Evolutionary conservation across 2,113 vertebrate genomes (phyloP), one percentile per base, ranked within the genome.

Genomic region (Neolamprologus fasciatus): DNA sequence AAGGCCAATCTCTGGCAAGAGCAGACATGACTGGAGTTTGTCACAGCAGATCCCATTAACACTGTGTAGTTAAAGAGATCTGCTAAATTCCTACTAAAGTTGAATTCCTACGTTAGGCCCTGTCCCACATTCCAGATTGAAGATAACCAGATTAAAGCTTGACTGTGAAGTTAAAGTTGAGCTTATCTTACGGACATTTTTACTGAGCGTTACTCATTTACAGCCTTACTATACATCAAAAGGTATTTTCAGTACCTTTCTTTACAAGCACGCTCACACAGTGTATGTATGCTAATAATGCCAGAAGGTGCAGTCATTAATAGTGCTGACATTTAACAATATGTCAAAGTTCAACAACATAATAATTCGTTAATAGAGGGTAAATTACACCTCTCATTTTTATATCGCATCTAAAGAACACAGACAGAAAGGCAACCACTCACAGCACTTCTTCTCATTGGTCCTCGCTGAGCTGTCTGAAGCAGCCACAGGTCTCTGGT

Each of bases 371-470:
- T 33, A 63, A 79, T 16, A 58, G 13, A 73, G 7, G 45, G 33
- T 8, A 42, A 42, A 23, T 73, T 40, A 57, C 23, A 9, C 8
- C 9, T 13, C 54, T 87, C 17, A 61, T 42, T 45, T 87, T 66
- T 0, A 50, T 35, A 40, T 54, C 1, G 82, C 13, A 78, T n/a
- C 51, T 37, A 83, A 35, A 55, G 8, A 16, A 9, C 10, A 63
- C 19, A 82, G 42, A 85, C 5, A 81, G 21, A 28, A 19, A 26
- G 47, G 31, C 83, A 85, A 66, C 1, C 78, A 96, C 96, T 97
- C 88, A 97, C 96, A 97, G 94, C 96, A 96, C 81, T 96, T 96
- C 90, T 96, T 97, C 89, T 95, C 95, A 6, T 63, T 96, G 83
- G 78, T 55, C 89, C 95, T 93, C 31, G 83, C 57, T 3, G 82